Conservation (phyloP, 2,113 vertebrate species). For the Rhinolophus sinicus region DNA sequence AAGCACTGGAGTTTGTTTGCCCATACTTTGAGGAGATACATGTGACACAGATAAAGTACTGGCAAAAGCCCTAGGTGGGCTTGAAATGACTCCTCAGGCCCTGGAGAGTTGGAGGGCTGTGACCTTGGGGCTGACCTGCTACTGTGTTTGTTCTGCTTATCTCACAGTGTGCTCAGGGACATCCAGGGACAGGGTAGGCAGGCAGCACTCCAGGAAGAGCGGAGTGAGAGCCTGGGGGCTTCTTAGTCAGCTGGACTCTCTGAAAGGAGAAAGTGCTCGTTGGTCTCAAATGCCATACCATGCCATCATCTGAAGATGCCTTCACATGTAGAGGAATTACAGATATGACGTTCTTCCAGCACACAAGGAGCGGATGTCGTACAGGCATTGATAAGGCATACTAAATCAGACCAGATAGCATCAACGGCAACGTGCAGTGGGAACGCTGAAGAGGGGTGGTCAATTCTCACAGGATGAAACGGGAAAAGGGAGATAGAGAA, state of each 20-base stretch:
- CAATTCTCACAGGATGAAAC: neutral
- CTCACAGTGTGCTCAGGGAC: neutral
- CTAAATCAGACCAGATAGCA: neutral
- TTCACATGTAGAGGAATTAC: neutral
- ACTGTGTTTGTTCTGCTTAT: conserved; percentile 64
- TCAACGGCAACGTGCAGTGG: fast-evolving
- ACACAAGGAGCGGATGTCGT: neutral
- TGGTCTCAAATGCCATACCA: neutral
- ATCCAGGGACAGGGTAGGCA: neutral
- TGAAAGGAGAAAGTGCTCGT: neutral
- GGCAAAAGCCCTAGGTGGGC: conserved; percentile 58
- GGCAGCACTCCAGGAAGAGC: neutral
- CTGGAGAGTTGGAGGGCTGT: neutral
- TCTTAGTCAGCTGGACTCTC: neutral
- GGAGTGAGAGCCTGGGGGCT: neutral
- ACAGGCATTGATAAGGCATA: neutral
- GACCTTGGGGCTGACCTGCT: conserved; percentile 25
- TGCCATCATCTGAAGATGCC: neutral
- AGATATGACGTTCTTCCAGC: neutral
- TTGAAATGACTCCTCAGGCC: conserved; percentile 23
- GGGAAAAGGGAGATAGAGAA: neutral
- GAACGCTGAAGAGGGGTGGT: neutral
- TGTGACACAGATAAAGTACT: conserved; percentile 67
- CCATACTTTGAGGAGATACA: conserved; percentile 60
- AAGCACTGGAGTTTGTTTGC: conserved; percentile 63